These are phyloP conservation scores for Hipposideros larvatus DNA, from an alignment of 2,797 vertebrate genomes.

Conservation along the genomic window DNA sequence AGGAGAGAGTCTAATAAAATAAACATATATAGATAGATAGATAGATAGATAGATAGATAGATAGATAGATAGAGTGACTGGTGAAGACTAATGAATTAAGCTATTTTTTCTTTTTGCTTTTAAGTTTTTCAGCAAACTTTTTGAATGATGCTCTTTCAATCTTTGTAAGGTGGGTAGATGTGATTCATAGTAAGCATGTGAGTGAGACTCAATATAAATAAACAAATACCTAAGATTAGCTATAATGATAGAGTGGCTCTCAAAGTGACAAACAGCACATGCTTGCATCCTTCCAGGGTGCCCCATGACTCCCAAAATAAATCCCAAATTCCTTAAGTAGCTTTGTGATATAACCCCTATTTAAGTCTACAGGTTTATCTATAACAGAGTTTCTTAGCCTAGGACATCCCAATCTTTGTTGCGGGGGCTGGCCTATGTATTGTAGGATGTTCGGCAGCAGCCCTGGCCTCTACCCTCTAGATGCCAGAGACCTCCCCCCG, in stretches of 20 bases:
- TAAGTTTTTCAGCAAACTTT: slow-evolving; percentile 21
- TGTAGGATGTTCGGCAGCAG: neutral
- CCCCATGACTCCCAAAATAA: neutral
- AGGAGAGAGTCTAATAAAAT: slow-evolving; percentile 16
- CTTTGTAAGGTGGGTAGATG: neutral
- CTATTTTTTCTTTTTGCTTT: neutral
- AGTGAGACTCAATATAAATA: neutral
- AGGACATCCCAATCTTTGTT: neutral
- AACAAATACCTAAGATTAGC: neutral
- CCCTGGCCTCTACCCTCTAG: neutral
- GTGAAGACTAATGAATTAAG: slow-evolving; percentile 1
- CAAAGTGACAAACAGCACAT: neutral
- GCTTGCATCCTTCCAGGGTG: neutral
- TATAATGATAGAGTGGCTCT: neutral
- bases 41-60: too few species aligned
- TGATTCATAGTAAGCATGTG: neutral
- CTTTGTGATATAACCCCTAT: neutral
- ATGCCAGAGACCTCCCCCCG: neutral
- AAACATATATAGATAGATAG: neutral
- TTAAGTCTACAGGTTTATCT: neutral
- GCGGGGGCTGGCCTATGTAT: neutral
- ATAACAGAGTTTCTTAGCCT: neutral
- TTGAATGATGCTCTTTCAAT: neutral
- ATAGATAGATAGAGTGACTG: neutral
- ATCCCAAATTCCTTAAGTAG: neutral